A percentile compares a stretch with the other conserved stretches of the same genome.
Conservation (phyloP, 2,888 invertebrate genomes). For the Xanthostigma xanthostigma region DNA sequence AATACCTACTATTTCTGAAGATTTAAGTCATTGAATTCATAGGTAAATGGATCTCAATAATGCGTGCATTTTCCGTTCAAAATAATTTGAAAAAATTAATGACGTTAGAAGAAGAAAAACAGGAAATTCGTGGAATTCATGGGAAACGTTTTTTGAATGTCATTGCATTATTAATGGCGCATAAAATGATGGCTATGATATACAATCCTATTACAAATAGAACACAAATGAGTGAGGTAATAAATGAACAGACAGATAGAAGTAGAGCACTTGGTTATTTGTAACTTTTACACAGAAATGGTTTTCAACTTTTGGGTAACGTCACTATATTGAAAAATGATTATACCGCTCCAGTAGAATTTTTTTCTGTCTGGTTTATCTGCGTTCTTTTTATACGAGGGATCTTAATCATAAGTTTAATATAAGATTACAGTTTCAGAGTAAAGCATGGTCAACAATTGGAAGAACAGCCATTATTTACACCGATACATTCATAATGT, state of each 20-base stretch:
- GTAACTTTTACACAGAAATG: no score
- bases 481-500: constrained; percentile 43
- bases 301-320: no score
- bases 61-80: constrained; percentile 35
- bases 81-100: constrained; percentile 32
- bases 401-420: no score
- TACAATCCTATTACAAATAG: constrained; percentile 42
- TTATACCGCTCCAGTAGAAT: no score
- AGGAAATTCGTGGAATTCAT: constrained; percentile 34
- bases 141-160: constrained; percentile 39
- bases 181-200: constrained; percentile 43
- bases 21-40: not conserved
- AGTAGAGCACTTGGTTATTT: no score
- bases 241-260: no score
- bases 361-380: no score
- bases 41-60: constrained; percentile 7
- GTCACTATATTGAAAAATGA: no score
- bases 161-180: constrained; percentile 35
- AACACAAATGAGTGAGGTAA: constrained; percentile 36
- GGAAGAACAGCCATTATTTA: constrained; percentile 45
- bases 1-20: no score
- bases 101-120: constrained; percentile 28
- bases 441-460: constrained; percentile 39
- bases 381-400: no score
- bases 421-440: constrained; percentile 20